A percentile compares a stretch with the other conserved stretches of the same genome.
phyloP scores from a whole-genome alignment of 2,113 vertebrate species.

The Agelaius phoeniceus region DNA sequence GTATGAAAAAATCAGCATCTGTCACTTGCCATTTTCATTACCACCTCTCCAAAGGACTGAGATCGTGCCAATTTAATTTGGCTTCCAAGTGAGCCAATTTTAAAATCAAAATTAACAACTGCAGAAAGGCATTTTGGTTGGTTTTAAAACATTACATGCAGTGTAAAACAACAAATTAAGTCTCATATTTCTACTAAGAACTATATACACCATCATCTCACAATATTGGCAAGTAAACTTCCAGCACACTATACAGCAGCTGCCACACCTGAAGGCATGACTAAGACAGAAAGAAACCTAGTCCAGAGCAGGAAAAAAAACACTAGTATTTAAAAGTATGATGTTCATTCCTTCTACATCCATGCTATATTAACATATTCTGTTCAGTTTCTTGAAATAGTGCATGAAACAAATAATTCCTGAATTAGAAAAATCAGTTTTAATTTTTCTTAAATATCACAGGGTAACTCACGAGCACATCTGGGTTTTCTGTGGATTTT shows the following conservation, averaged over 20 bases:
- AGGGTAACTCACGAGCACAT: background rate
- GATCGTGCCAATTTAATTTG: background rate
- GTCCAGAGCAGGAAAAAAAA: background rate
- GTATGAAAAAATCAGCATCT: background rate
- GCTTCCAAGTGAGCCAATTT: background rate
- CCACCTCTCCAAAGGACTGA: background rate
- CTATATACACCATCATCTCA: background rate
- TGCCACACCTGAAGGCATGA: background rate
- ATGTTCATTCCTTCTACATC: background rate
- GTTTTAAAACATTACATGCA: background rate
- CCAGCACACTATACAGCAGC: background rate
- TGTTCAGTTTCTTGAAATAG: background rate
- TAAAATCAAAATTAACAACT: background rate
- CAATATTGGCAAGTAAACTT: background rate
- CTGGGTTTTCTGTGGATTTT: background rate
- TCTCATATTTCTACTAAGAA: background rate
- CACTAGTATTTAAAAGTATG: background rate
- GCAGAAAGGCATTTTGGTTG: background rate
- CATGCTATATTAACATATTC: background rate
- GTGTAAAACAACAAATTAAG: background rate
- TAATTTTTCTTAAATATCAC: background rate
- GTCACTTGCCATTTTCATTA: background rate
- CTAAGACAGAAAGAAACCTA: background rate
- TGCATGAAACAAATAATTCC: background rate
- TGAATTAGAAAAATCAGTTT: background rate